Conservation (phyloP, 1,140 invertebrate genomes). For the Heliconius himera region DNA sequence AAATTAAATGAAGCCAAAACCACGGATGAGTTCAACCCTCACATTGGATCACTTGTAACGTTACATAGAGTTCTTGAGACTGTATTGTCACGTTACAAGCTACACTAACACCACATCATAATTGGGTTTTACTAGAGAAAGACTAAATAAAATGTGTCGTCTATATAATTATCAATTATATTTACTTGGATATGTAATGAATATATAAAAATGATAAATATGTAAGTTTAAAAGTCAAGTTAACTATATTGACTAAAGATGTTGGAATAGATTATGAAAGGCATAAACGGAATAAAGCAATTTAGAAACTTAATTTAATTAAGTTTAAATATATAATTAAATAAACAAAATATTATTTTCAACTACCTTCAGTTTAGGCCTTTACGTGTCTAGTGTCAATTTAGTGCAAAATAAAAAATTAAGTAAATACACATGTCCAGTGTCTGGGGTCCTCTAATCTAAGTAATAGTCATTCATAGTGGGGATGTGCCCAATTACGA, state of each 20-base stretch:
- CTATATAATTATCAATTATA: background rate
- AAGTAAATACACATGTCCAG: conserved; percentile 4
- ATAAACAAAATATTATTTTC: background rate
- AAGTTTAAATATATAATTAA: background rate
- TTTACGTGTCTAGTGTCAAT: background rate
- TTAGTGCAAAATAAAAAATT: conserved; percentile 11
- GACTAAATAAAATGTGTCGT: background rate
- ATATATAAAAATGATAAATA: background rate
- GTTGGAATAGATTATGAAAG: background rate
- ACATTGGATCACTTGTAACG: conserved; percentile 15
- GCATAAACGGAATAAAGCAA: background rate
- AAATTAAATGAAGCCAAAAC: conserved; percentile 80
- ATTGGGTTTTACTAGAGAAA: conserved; percentile 26
- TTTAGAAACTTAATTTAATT: background rate
- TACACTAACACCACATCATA: conserved; percentile 33
- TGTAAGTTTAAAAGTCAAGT: background rate
- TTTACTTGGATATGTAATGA: background rate
- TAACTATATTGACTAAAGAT: conserved; percentile 2
- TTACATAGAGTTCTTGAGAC: conserved; percentile 5
- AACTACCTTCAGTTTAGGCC: background rate
- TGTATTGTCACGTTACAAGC: conserved; percentile 17
- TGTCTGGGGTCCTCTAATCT: background rate
- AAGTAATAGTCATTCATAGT: background rate
- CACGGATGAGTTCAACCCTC: conserved; percentile 71
- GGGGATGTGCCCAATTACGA: conserved; percentile 38